Conservation (phyloP, 2,113 vertebrate genomes). For the Halichoerus grypus region DNA sequence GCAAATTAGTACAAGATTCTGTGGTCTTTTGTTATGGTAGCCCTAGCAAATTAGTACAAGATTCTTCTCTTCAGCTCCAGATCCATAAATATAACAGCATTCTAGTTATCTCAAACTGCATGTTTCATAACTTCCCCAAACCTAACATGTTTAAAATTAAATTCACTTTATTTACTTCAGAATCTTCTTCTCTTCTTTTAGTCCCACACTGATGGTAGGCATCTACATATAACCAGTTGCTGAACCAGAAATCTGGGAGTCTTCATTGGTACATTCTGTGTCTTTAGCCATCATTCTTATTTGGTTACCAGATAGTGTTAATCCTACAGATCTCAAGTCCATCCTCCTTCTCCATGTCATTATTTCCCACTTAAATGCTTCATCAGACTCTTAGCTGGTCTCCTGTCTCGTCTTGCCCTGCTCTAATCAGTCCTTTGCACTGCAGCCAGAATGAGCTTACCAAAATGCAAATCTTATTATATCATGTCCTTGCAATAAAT, state of each 20-base stretch:
- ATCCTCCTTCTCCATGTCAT: not conserved
- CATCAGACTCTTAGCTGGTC: not conserved
- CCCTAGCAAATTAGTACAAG: not conserved
- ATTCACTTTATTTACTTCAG: not conserved
- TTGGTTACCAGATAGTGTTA: not conserved
- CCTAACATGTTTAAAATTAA: not conserved
- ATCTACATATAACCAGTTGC: not conserved
- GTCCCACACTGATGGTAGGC: not conserved
- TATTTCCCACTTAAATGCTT: constrained; percentile 42
- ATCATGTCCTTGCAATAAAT: constrained; percentile 36
- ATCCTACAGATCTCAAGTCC: not conserved
- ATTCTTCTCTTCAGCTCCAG: not conserved
- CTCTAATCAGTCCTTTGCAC: constrained; percentile 14
- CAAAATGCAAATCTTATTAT: constrained; percentile 67
- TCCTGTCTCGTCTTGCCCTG: not conserved
- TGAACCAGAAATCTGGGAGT: not conserved
- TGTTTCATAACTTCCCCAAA: constrained; percentile 20
- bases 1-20: not conserved
- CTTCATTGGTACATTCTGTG: not conserved
- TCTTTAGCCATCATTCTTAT: not conserved
- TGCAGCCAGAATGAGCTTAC: not conserved
- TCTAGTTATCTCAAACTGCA: not conserved
- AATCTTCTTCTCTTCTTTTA: constrained; percentile 22
- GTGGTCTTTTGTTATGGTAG: not conserved
- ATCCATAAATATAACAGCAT: not conserved